A percentile compares a stretch with the other conserved stretches of the same genome.
phyloP scores from a whole-genome alignment of 2,113 vertebrate genomes.

The Ochotona princeps region DNA sequence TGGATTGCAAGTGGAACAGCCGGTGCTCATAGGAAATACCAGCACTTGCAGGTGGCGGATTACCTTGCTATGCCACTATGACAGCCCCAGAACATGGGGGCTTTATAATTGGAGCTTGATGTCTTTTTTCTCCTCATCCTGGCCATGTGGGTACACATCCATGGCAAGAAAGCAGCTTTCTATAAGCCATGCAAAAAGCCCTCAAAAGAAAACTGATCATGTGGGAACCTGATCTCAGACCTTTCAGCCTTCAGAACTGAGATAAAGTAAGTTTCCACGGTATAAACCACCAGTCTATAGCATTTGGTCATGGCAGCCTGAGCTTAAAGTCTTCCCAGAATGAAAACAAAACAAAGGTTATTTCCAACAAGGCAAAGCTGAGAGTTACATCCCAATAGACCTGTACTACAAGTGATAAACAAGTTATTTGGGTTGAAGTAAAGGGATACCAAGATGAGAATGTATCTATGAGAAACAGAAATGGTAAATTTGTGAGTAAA shows the following conservation, averaged over 20 bases:
- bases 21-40: too few species aligned
- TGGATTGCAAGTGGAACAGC: too few species aligned
- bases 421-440: slow-evolving; percentile 27
- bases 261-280: neutral
- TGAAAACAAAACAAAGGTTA: neutral
- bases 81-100: too few species aligned
- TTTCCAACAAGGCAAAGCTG: neutral
- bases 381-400: neutral
- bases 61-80: too few species aligned
- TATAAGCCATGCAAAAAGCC: neutral
- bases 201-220: neutral
- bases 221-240: neutral
- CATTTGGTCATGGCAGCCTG: neutral
- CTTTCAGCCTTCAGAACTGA: neutral
- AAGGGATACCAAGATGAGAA: neutral
- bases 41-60: too few species aligned
- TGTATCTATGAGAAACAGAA: neutral
- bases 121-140: neutral
- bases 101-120: neutral
- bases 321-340: slow-evolving; percentile 6
- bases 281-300: neutral
- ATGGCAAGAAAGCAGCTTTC: neutral
- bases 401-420: neutral
- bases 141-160: neutral
- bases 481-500: neutral